Percentiles rank a stretch among this genome's conserved stretches.
Conservation (phyloP, 2,113 vertebrate genomes). For the Hippoglossus stenolepis region DNA sequence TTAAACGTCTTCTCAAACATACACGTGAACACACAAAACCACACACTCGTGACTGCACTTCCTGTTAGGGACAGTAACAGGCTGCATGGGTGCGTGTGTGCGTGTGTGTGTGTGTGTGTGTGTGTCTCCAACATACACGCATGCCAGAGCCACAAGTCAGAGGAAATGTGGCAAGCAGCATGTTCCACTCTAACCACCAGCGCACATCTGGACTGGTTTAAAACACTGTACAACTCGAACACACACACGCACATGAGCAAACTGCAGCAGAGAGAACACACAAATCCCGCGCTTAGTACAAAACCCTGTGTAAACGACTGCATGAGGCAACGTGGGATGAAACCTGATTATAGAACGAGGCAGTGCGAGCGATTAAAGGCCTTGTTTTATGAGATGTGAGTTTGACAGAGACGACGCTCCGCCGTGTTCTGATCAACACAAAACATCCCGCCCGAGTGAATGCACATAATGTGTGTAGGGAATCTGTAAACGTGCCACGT, state of each 20-base stretch:
- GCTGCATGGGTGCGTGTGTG: not conserved
- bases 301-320: no score
- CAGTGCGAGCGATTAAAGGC: not conserved
- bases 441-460: no score
- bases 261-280: no score
- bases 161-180: constrained; percentile 53
- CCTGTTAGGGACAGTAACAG: constrained; percentile 1
- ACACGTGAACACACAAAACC: not conserved
- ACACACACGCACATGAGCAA: constrained; percentile 1
- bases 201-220: constrained; percentile 61
- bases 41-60: constrained; percentile 2
- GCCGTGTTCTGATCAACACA: no score
- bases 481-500: no score
- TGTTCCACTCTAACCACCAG: constrained; percentile 29
- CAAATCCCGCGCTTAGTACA: no score
- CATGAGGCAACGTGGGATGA: no score
- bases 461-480: no score
- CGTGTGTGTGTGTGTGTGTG: not conserved
- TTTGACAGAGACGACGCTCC: no score
- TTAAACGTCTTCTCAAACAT: not conserved
- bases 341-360: not conserved
- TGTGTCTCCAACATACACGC: constrained; percentile 36
- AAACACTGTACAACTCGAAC: constrained; percentile 10
- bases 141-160: constrained; percentile 65
- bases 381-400: no score